Conservation (phyloP, 2,888 invertebrate species). For the Nasonovia ribisnigri region DNA sequence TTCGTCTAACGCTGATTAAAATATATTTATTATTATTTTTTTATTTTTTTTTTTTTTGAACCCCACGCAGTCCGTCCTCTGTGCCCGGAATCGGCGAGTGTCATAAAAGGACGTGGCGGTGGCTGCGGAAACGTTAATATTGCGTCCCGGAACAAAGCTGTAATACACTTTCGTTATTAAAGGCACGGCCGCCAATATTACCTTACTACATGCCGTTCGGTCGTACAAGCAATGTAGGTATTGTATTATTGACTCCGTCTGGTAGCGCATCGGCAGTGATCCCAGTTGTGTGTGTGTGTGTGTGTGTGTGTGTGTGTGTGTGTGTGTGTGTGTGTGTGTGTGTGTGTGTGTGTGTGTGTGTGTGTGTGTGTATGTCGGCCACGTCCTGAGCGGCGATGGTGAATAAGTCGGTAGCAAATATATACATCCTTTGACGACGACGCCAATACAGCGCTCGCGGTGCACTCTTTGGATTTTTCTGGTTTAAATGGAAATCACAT, state of each 20-base stretch:
- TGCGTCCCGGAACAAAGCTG: constrained; percentile 22
- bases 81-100: neutral
- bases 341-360: neutral
- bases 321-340: neutral
- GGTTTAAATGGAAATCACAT: constrained; percentile 47
- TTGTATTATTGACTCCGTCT: neutral
- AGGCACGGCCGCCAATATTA: neutral
- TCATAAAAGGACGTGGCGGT: neutral
- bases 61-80: neutral
- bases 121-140: neutral
- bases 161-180: constrained; percentile 25
- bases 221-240: no score
- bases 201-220: neutral
- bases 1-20: neutral
- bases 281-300: neutral
- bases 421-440: constrained; percentile 24
- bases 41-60: neutral
- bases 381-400: neutral
- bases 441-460: neutral
- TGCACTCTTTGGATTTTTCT: constrained; percentile 35
- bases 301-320: neutral
- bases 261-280: neutral
- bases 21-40: neutral
- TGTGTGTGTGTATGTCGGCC: neutral
- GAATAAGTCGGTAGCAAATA: constrained; percentile 1